phyloP scores from a whole-genome alignment of 2,888 invertebrate genomes.

The Ferrisia virgata region DNA sequence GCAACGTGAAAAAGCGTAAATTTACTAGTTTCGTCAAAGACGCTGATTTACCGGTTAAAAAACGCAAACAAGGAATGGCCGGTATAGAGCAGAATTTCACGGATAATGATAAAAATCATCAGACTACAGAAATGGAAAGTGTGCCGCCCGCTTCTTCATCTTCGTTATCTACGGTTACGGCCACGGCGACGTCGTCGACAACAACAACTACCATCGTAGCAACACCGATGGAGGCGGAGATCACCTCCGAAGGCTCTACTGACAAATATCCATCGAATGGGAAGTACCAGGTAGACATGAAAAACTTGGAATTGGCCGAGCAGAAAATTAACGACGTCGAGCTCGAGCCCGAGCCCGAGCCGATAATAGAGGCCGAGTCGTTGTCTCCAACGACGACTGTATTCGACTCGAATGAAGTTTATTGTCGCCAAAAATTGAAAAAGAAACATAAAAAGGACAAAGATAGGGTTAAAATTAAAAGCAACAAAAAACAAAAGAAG shows the following conservation, averaged over 20 bases:
- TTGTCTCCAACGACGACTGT: neutral
- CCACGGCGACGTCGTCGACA: neutral
- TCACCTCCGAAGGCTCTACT: neutral
- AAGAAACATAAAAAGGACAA: conserved; percentile 37
- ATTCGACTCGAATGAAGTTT: neutral
- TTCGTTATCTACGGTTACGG: neutral
- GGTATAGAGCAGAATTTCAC: neutral
- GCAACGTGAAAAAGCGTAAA: neutral
- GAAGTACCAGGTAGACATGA: neutral
- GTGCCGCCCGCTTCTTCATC: neutral
- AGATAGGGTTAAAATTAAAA: neutral
- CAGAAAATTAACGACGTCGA: neutral
- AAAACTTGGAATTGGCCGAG: neutral
- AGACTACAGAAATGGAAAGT: neutral
- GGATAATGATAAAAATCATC: neutral
- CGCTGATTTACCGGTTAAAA: conserved; percentile 37
- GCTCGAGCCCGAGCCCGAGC: neutral
- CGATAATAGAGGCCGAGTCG: neutral
- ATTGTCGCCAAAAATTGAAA: neutral
- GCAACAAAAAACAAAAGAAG: conserved; percentile 8
- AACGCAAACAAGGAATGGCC: conserved; percentile 35
- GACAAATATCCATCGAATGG: neutral
- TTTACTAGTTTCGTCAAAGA: neutral
- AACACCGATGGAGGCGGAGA: neutral
- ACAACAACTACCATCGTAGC: too few species aligned